A percentile compares a stretch with the other conserved stretches of the same genome.
These are phyloP conservation scores for Poeciliopsis retropinna DNA, from an alignment of 2,113 vertebrate genomes.

Conservation along the genomic window DNA sequence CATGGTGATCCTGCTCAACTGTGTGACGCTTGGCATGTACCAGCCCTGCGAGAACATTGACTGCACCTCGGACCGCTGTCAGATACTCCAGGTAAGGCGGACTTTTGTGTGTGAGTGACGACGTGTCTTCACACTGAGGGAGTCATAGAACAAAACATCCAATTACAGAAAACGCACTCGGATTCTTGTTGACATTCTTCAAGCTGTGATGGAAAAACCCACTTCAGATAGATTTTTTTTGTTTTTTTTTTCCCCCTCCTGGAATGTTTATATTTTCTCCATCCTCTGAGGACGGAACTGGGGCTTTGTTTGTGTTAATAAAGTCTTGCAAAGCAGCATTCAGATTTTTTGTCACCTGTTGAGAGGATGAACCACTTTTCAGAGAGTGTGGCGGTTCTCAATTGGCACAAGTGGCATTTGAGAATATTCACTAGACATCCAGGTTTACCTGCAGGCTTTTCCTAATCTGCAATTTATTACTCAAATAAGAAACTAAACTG, in stretches of 20 bases:
- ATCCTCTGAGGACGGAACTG: conserved; percentile 44
- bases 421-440: background rate
- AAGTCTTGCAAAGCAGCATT: conserved; percentile 17
- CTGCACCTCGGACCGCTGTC: conserved; percentile 95
- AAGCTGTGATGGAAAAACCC: conserved; percentile 31
- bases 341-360: conserved; percentile 18
- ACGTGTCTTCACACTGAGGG: background rate
- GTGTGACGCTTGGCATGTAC: conserved; percentile 98
- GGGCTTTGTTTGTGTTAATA: conserved; percentile 50
- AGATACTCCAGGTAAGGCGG: conserved; percentile 91
- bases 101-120: background rate
- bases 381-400: background rate
- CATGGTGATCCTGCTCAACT: conserved; percentile 98
- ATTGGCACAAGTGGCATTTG: background rate
- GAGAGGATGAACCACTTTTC: conserved; percentile 9
- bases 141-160: conserved; percentile 18
- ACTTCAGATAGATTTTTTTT: conserved; percentile 7
- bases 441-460: background rate
- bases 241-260: conserved; percentile 4
- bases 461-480: background rate
- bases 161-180: conserved; percentile 12
- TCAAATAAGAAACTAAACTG: background rate
- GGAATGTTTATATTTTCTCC: conserved; percentile 32
- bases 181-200: conserved; percentile 10
- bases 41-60: conserved; percentile 98